A percentile compares a stretch with the other conserved stretches of the same genome.
Conservation (phyloP, 2,797 vertebrate genomes). For the Artibeus lituratus region DNA sequence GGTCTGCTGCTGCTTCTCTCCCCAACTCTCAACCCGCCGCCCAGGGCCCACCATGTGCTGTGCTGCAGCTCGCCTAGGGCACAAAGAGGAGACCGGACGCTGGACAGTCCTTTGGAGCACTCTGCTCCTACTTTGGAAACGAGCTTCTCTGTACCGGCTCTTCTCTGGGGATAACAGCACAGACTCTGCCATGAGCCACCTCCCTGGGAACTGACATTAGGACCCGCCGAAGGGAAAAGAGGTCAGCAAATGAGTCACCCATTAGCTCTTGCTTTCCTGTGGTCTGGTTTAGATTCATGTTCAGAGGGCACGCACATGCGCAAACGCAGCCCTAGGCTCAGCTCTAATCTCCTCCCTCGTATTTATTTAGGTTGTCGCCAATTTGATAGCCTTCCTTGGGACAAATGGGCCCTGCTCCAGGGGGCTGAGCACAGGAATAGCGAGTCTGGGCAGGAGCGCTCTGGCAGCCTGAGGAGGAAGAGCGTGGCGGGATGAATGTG, state of each 20-base stretch:
- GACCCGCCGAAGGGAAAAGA: background rate
- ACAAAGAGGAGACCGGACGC: background rate
- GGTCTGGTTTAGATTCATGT: background rate
- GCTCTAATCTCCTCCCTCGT: background rate
- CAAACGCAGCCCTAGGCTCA: background rate
- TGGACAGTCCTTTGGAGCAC: background rate
- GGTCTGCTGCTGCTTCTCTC: background rate
- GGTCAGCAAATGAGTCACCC: background rate
- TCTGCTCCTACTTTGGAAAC: background rate
- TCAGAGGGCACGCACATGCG: background rate
- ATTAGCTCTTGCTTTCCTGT: background rate
- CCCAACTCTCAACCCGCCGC: background rate
- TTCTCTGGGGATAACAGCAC: background rate
- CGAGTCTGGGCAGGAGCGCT: conserved; percentile 4
- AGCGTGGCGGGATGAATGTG: conserved; percentile 17
- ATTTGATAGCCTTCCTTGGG: conserved; percentile 49
- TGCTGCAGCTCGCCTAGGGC: background rate
- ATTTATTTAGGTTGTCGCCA: conserved; percentile 15
- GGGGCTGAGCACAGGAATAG: conserved; percentile 45
- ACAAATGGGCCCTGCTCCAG: conserved; percentile 39
- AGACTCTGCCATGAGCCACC: background rate
- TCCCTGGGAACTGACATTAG: background rate
- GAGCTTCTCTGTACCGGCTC: background rate
- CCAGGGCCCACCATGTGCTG: background rate
- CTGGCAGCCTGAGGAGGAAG: conserved; percentile 36